Conservation (phyloP, 2,888 invertebrate species). For the Drosophila nigricruria region DNA sequence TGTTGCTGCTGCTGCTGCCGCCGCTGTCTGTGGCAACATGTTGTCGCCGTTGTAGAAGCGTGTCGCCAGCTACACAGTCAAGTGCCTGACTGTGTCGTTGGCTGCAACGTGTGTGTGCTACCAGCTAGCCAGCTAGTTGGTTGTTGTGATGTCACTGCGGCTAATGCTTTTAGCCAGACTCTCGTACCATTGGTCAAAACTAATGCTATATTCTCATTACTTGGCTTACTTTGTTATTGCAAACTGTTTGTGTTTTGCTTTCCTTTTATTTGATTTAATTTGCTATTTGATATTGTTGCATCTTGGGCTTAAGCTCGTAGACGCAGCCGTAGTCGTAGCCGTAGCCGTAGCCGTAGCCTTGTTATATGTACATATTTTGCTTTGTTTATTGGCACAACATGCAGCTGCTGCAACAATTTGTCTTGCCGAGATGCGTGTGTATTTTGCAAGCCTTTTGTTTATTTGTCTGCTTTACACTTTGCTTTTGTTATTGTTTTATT, state of each 20-base stretch:
- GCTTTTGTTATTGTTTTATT: constrained; percentile 75
- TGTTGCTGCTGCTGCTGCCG: constrained; percentile 3
- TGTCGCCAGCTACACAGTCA: constrained; percentile 74
- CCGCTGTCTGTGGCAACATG: constrained; percentile 63
- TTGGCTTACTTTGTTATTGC: constrained; percentile 62
- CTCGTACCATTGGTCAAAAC: constrained; percentile 54
- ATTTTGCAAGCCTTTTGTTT: constrained; percentile 63
- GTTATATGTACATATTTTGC: constrained; percentile 29
- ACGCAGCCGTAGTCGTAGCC: background rate
- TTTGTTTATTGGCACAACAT: constrained; percentile 76
- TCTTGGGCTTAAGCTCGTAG: constrained; percentile 15
- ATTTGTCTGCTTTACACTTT: constrained; percentile 58
- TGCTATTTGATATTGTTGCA: constrained; percentile 71
- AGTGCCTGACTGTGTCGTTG: constrained; percentile 51
- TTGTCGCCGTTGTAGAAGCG: constrained; percentile 77
- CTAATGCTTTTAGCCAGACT: constrained; percentile 77
- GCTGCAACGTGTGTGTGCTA: too few relatives aligned
- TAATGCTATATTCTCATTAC: constrained; percentile 82
- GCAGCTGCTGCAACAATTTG: constrained; percentile 80
- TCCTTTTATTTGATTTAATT: constrained; percentile 73
- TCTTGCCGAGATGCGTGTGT: constrained; percentile 61
- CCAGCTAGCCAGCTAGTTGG: constrained; percentile 43
- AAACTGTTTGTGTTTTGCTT: constrained; percentile 54
- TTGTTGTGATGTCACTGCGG: constrained; percentile 73
- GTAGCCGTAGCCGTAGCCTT: background rate